A percentile compares a stretch with the other conserved stretches of the same genome.
Conservation (phyloP, 2,888 invertebrate genomes). For the Elmis aenea region DNA sequence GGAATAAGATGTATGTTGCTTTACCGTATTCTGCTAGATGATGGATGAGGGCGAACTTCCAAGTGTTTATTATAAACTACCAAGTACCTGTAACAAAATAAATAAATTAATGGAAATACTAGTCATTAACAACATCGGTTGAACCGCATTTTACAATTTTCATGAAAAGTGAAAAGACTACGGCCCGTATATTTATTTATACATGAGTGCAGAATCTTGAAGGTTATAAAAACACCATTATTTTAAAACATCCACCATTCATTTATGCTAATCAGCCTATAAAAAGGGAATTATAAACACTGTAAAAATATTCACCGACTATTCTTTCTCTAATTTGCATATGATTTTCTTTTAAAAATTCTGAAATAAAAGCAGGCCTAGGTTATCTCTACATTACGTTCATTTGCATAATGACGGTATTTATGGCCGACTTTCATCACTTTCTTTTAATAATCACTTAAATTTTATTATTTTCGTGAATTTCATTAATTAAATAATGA, state of each 20-base stretch:
- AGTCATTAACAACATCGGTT: too few relatives aligned
- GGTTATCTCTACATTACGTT: slow-evolving; percentile 39
- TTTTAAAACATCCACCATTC: slow-evolving; percentile 33
- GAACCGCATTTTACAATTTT: too few relatives aligned
- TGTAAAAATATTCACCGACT: slow-evolving; percentile 48
- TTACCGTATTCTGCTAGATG: slow-evolving; percentile 34
- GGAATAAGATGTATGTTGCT: slow-evolving; percentile 38
- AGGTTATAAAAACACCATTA: neutral
- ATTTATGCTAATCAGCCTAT: slow-evolving; percentile 45
- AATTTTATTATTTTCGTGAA: too few relatives aligned
- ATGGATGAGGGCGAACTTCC: slow-evolving; percentile 29
- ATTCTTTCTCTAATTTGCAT: slow-evolving; percentile 46
- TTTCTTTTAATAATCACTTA: slow-evolving; percentile 13
- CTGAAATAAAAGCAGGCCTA: slow-evolving; percentile 37
- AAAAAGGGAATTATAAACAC: slow-evolving; percentile 48
- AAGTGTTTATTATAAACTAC: slow-evolving; percentile 4
- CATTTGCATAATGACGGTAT: slow-evolving; percentile 43
- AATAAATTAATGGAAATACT: too few relatives aligned
- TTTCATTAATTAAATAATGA: too few relatives aligned
- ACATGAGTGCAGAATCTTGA: too few relatives aligned
- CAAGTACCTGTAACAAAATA: slow-evolving; percentile 9
- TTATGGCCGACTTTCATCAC: slow-evolving; percentile 31
- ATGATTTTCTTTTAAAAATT: slow-evolving; percentile 42
- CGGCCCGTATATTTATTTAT: too few relatives aligned
- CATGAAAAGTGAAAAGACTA: too few relatives aligned